Base-by-base conservation (phyloP, 2,888 invertebrate genomes). In the Melinopterus prodromus region DNA sequence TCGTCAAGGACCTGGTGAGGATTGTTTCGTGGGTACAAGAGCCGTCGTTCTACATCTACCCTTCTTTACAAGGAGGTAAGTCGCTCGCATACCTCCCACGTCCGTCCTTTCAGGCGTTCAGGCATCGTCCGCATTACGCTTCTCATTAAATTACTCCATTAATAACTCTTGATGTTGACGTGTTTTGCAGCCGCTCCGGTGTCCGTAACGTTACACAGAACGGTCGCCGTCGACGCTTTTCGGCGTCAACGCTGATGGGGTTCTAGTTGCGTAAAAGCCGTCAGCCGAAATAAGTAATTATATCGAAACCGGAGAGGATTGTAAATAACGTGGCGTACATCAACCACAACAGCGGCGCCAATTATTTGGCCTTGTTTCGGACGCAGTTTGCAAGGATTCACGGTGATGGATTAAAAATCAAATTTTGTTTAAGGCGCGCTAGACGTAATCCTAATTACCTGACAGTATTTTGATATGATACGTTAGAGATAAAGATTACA, bases 21-120 rank as follows among this genome's bases (percentile, higher is more conserved):
- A 94, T 94, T 83, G 93, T 94, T 85, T 93, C 94, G 80, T 94
- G 94, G 94, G 91, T 94, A 84, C 94, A 94, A 89, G 94, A 94
- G 87, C 94, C 94, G 80, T 92, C 93, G 83, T 93, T 93, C 89
- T 93, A 93, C 89, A 94, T 94, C 85, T 94, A 94, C 87, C 94
- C 94, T 83, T 94, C 94, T 81, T 89, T 94, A 80, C 94, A 94
- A 92, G 94, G 94, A 91, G 94, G 94, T 94, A 80, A 77, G 80
- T 78, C 35, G 26, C 38, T 26, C 71, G 12, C 26, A 16, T 5
- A n/a, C 71, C 15, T 26, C 71, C 26, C 9, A 12, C 71, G 71
- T 26, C 71, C 26, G 16, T 71, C 71, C 71, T n/a, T 6, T 71
- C 12, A 9, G 53, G 3, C 53, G 53, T 53, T 53, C 53, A 53